These are phyloP conservation scores for Fragariocoptes setiger DNA, from an alignment of 1,140 invertebrate genomes.

Conservation along the genomic window DNA sequence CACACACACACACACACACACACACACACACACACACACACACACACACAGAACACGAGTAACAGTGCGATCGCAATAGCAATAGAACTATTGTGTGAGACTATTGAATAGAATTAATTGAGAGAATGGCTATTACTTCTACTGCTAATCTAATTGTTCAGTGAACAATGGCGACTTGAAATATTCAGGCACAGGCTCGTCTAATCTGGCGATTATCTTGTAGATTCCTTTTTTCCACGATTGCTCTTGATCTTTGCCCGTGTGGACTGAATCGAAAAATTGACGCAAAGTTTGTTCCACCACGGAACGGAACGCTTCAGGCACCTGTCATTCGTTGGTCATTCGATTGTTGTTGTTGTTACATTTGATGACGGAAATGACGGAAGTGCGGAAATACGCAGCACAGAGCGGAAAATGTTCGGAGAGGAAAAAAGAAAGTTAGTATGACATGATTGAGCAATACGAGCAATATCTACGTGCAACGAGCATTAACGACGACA, in stretches of 20 bases:
- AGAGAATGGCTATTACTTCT: background rate
- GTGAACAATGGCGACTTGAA: constrained; percentile 98
- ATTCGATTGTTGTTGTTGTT: background rate
- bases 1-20: no score
- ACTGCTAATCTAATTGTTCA: constrained; percentile 65
- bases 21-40: no score
- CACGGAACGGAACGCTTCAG: constrained; percentile 74
- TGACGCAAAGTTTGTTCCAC: constrained; percentile 85
- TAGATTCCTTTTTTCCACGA: constrained; percentile 99
- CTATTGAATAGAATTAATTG: no score
- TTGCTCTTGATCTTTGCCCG: constrained; percentile 74
- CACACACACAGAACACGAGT: no score
- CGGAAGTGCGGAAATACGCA: background rate
- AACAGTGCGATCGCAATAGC: no score
- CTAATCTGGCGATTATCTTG: constrained; percentile 92
- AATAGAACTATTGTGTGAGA: no score
- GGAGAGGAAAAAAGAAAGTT: background rate
- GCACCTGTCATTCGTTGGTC: constrained; percentile 43
- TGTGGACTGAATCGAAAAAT: constrained; percentile 88
- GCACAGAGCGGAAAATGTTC: background rate
- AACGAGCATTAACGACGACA: no score
- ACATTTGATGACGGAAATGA: background rate
- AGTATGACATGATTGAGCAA: no score
- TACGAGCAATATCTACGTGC: no score
- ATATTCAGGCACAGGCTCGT: constrained; percentile 92